Evolutionary conservation across 1,140 invertebrate species (phyloP), one percentile per base, ranked within the genome.

Genomic region (Linepithema humile): DNA sequence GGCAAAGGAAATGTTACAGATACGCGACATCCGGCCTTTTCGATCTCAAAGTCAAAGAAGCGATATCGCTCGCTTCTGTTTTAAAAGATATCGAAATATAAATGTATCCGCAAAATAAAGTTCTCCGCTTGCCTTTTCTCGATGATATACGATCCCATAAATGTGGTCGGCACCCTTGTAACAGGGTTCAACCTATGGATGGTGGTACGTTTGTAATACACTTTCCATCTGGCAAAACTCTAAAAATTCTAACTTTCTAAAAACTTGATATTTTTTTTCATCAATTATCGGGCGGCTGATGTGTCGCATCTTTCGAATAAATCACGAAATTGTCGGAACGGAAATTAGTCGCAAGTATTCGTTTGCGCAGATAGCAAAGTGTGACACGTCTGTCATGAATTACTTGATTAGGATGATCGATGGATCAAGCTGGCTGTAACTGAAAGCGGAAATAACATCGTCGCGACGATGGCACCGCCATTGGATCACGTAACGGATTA

Each of bases 111-210:
- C 88, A 89, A 92, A 92, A 91, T 92, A 92, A 92, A 91, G 90
- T 88, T 85, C 86, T 85, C 82, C 80, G 67, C 26, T 29, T 35
- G 70, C 85, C 86, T 83, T 85, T 86, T 60, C 78, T 67, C 70
- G 86, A 85, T 90, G 91, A 91, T 92, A 89, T 92, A 91, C 88
- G 91, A 86, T 84, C 74, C 91, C 88, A 92, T 92, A 92, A 92
- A 91, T 88, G 86, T 86, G 75, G 73, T 73, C 87, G 84, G 84
- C 83, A 89, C 84, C 89, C 91, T 88, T 85, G 83, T 91, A 92
- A 92, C 89, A 85, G 90, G 88, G 40, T 90, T 70, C 73, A 60
- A 78, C 60, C 80, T 82, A 85, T 67, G 57, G 50, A 48, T 43
- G 48, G 67, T 40, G 77, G 20, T 64, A 77, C 84, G 48, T 78